These are phyloP conservation scores for Theristicus caerulescens DNA, from an alignment of 2,113 vertebrate genomes.

Conservation along the genomic window DNA sequence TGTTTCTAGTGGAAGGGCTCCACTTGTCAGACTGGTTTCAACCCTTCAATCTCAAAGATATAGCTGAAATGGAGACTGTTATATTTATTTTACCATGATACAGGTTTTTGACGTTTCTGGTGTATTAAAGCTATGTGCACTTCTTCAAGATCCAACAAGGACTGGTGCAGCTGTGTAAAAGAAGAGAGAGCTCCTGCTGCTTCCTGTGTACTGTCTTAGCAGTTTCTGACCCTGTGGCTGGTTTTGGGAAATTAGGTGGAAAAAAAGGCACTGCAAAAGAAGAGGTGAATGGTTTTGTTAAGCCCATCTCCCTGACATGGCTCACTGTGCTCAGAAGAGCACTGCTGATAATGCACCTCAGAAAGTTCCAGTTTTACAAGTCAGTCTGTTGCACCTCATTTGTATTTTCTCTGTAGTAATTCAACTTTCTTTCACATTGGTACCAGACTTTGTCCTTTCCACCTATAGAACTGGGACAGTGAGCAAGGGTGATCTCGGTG, in stretches of 20 bases:
- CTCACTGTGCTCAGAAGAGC: not conserved
- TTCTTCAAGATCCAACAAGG: not conserved
- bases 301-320: not conserved
- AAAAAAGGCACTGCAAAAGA: not conserved
- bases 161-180: not conserved
- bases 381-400: not conserved
- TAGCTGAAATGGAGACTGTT: not conserved
- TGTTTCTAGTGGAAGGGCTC: not conserved
- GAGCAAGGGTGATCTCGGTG: not conserved
- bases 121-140: fast-evolving
- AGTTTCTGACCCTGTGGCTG: not conserved
- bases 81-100: not conserved
- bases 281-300: not conserved
- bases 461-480: not conserved
- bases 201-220: not conserved
- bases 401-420: not conserved
- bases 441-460: not conserved
- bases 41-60: not conserved
- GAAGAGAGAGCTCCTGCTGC: not conserved
- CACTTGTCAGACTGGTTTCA: not conserved
- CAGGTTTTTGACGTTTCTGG: fast-evolving
- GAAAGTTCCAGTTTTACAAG: not conserved
- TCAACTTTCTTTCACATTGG: not conserved
- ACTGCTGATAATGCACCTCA: not conserved
- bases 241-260: not conserved